Base-by-base conservation (phyloP, 2,888 invertebrate species). In the Andrena hattorfiana region DNA sequence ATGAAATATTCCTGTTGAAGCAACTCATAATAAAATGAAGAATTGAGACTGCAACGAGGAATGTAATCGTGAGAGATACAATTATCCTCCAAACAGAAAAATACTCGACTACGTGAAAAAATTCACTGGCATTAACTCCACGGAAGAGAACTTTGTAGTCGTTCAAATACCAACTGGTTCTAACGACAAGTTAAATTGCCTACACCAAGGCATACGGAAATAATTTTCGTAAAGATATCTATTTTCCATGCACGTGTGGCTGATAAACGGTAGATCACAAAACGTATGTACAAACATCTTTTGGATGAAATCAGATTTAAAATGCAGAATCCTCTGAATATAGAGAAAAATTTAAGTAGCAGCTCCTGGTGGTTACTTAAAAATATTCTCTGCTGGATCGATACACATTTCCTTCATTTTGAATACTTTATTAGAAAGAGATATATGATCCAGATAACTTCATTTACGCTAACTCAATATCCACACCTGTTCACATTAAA, bases 111-210 rank as follows among this genome's bases (percentile, higher is more conserved):
- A 6, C 20, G 23, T 7, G 10, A 62, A 8, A 30, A 69, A 35
- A 23, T 63, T 7, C 35, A 62, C 8, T 20, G 20, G 28, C 42
- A n/a, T 35, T 4, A n/a, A 54, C 7, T 26, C 13, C 30, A 23
- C 30, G 28, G 8, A 28, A 42, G 10, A 16, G 7, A 67, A n/a
- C n/a, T 68, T 51, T 49, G 67, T 35, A n/a, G n/a, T 10, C 2
- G 32, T 67, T 60, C 32, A 62, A 68, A 75, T n/a, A 35, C 28
- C 62, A 51, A 68, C 60, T 62, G 60, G 75, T 62, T 75, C 51
- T 26, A 20, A 16, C 7, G 32, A 68, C 68, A n/a, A 75, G 60
- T 67, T 28, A 60, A 62, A 51, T 49, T n/a, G n/a, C n/a, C n/a
- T 49, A 4, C 67, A 68, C 48, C 28, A 26, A 62, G 51, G 49